Percentiles rank a stretch among this genome's conserved stretches.
phyloP scores from a whole-genome alignment of 1,140 invertebrate species.

The Caenorhabditis remanei region DNA sequence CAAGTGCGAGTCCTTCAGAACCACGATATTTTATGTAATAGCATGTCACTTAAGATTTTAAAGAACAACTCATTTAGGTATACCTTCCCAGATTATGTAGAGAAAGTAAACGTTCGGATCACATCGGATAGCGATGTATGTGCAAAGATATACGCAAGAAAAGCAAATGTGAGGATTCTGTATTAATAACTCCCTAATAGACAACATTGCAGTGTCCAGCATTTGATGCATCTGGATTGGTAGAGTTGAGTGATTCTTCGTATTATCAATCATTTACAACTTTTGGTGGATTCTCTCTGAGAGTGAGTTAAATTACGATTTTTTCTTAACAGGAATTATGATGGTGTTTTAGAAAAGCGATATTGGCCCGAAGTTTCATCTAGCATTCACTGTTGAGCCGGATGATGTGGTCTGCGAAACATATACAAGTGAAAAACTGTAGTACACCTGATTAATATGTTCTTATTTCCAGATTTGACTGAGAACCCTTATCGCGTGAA shows the following conservation, averaged over 20 bases:
- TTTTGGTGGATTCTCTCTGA: neutral
- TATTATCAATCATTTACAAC: slow-evolving; percentile 6
- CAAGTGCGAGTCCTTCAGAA: neutral
- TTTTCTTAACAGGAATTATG: neutral
- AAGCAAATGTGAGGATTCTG: neutral
- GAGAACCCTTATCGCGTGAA: neutral
- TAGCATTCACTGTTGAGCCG: neutral
- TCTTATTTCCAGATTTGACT: neutral
- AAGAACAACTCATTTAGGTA: neutral
- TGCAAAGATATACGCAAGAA: neutral
- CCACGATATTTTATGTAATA: neutral
- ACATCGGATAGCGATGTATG: neutral
- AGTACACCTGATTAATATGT: neutral
- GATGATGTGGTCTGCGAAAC: neutral
- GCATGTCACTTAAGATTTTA: neutral
- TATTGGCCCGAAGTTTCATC: neutral
- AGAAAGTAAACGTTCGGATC: neutral
- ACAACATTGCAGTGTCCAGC: neutral
- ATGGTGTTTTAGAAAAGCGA: neutral
- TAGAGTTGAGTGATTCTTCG: neutral
- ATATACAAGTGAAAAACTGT: neutral
- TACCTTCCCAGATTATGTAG: neutral
- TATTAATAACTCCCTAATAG: neutral
- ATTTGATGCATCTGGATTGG: neutral
- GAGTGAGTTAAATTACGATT: neutral